Evolutionary conservation across 2,797 vertebrate species (phyloP).

Genomic region (Sebastes taczanowskii): DNA sequence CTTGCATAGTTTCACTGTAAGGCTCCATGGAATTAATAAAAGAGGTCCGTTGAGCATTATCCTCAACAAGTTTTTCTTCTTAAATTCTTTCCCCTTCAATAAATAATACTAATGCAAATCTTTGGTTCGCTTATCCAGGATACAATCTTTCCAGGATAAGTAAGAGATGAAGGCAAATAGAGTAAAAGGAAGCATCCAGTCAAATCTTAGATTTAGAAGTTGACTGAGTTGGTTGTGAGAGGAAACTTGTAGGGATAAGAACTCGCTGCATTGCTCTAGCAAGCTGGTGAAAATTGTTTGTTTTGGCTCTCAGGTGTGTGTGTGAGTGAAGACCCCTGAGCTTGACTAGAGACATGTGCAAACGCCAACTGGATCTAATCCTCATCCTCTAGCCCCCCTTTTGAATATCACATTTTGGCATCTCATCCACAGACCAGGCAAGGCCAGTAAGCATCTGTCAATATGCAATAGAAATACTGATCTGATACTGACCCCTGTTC

Average conservation of each 20-base stretch:
- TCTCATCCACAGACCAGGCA: constrained; percentile 25
- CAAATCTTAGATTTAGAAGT: constrained; percentile 15
- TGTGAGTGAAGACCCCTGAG: constrained; percentile 41
- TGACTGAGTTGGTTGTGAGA: constrained; percentile 9
- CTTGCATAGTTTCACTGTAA: constrained; percentile 7
- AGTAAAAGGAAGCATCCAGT: constrained; percentile 12
- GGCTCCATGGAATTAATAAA: neutral
- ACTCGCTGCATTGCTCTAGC: constrained; percentile 31
- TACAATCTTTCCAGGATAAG: constrained; percentile 8
- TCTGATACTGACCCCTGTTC: neutral
- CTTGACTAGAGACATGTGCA: constrained; percentile 40
- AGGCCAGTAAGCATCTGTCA: constrained; percentile 13
- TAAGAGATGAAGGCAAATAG: constrained; percentile 4
- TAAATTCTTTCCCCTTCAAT: constrained; percentile 19
- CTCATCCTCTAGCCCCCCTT: constrained; percentile 9
- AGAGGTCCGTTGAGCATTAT: neutral
- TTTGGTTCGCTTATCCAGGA: constrained; percentile 31
- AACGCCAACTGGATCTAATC: constrained; percentile 46
- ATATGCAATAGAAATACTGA: constrained; percentile 34
- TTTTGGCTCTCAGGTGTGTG: constrained; percentile 35
- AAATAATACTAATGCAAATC: constrained; percentile 53
- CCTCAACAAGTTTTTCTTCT: neutral
- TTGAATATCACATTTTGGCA: constrained; percentile 19
- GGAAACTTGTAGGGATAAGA: constrained; percentile 16
- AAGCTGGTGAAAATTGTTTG: constrained; percentile 27